These are phyloP conservation scores for Bombus impatiens DNA, from an alignment of 1,140 invertebrate genomes.

Conservation along the genomic window DNA sequence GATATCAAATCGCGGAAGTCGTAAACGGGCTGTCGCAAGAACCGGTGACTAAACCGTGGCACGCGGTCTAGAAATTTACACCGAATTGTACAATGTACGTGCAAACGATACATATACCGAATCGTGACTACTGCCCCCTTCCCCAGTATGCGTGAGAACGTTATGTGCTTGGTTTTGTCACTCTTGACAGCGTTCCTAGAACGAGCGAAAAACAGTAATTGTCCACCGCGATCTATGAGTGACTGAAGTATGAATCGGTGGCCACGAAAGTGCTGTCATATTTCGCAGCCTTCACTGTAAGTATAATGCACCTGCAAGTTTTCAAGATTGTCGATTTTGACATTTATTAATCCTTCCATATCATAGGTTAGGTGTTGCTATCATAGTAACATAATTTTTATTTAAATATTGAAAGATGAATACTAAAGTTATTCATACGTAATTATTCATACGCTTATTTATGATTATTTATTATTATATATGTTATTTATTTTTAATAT, in stretches of 20 bases:
- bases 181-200: neutral
- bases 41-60: neutral
- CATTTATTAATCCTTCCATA: neutral
- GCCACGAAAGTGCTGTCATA: neutral
- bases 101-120: neutral
- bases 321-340: neutral
- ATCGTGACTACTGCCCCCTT: conserved; percentile 1
- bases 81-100: neutral
- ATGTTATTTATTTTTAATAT: neutral
- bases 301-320: neutral
- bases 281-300: neutral
- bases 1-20: conserved; percentile 32
- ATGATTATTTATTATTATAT: too few relatives aligned
- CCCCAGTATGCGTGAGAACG: conserved; percentile 24
- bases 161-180: neutral
- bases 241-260: neutral
- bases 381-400: neutral
- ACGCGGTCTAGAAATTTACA: conserved; percentile 26
- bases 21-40: conserved; percentile 16
- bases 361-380: neutral
- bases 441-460: neutral
- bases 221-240: neutral
- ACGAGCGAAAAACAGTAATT: neutral
- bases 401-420: neutral
- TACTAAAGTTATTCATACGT: too few relatives aligned